Percentiles rank a stretch among this genome's conserved stretches.
Evolutionary conservation across 2,797 vertebrate genomes (phyloP).

Genomic region (Neosalanx taihuensis): DNA sequence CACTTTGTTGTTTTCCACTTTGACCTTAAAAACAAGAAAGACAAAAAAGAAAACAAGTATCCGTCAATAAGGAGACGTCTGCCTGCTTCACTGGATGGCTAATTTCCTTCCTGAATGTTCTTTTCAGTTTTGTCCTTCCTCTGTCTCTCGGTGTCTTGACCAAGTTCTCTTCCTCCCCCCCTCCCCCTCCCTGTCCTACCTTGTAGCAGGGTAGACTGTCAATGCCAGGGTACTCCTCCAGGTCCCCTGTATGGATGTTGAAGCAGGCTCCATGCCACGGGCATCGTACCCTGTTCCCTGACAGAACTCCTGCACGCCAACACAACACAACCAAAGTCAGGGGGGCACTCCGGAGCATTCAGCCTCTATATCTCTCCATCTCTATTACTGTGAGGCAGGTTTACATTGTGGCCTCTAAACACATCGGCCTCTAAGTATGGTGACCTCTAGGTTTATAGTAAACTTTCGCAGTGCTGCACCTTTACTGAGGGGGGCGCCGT

Average conservation of each 20-base stretch:
- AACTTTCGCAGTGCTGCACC: conserved; percentile 59
- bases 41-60: background rate
- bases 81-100: background rate
- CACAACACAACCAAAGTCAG: background rate
- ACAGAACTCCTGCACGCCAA: conserved; percentile 66
- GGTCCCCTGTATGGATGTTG: conserved; percentile 77
- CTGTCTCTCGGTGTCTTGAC: background rate
- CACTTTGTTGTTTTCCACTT: conserved; percentile 76
- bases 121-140: background rate
- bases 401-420: too few relatives aligned
- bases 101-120: background rate
- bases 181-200: conserved; percentile 56
- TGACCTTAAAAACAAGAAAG: conserved; percentile 67
- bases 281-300: conserved; percentile 75
- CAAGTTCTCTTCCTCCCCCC: background rate
- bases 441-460: background rate
- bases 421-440: too few relatives aligned
- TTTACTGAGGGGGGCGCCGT: conserved; percentile 78
- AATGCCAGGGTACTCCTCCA: conserved; percentile 83
- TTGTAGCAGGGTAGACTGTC: conserved; percentile 79
- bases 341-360: background rate
- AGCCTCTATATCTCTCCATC: too few relatives aligned
- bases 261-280: conserved; percentile 87
- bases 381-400: too few relatives aligned
- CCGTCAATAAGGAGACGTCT: background rate